Conservation (phyloP, 2,113 vertebrate species). For the Caloenas nicobarica region DNA sequence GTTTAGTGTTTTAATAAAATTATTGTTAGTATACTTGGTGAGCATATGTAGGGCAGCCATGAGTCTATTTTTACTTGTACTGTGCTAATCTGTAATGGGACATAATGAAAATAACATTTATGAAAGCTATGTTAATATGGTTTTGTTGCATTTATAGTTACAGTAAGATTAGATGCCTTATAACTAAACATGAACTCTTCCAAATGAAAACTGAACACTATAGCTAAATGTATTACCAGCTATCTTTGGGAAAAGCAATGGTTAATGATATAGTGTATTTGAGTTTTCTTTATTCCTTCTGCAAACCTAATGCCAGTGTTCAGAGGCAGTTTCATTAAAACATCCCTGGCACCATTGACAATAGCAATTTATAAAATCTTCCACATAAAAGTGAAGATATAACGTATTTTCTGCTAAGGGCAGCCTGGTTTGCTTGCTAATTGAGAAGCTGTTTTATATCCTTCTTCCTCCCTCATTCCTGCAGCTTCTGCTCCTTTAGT, state of each 20-base stretch:
- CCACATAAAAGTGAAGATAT: not conserved
- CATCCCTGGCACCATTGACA: not conserved
- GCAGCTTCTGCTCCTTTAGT: not conserved
- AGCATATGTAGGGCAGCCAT: not conserved
- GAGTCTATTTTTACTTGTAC: constrained; percentile 4
- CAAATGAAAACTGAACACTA: not conserved
- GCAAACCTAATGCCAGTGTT: not conserved
- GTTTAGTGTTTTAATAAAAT: not conserved
- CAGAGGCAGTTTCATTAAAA: not conserved
- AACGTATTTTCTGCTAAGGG: not conserved
- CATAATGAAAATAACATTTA: not conserved
- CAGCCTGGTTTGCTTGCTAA: not conserved
- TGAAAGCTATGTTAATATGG: not conserved
- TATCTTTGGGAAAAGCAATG: not conserved
- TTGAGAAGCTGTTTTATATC: not conserved
- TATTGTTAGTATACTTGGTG: not conserved
- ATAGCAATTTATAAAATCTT: not conserved
- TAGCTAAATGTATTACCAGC: not conserved
- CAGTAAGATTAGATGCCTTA: not conserved
- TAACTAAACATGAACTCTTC: not conserved
- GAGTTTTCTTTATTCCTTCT: not conserved
- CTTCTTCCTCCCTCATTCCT: not conserved
- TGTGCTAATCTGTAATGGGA: not conserved
- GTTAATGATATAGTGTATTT: not conserved
- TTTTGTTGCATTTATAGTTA: not conserved